phyloP scores from a whole-genome alignment of 2,888 invertebrate species.

The Microplitis manilae region DNA sequence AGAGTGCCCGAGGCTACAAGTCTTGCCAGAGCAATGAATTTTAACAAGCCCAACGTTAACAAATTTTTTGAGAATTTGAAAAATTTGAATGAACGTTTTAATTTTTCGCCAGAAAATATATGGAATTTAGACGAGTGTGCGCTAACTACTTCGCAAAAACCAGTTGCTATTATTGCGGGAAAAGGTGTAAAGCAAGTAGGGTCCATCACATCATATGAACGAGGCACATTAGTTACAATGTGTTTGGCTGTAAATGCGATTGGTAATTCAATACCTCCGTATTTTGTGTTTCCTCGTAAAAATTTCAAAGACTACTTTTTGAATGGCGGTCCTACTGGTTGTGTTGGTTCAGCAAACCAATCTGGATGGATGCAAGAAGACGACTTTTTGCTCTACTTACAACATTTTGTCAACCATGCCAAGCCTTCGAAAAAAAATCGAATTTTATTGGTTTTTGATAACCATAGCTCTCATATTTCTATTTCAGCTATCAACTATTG shows the following conservation, averaged over 20 bases:
- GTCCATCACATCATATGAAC: neutral
- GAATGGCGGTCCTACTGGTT: conserved; percentile 50
- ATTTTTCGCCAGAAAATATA: conserved; percentile 50
- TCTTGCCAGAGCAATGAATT: conserved; percentile 42
- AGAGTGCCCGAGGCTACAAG: conserved; percentile 47
- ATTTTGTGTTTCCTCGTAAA: conserved; percentile 57
- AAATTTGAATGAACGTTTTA: conserved; percentile 45
- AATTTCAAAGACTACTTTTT: conserved; percentile 50
- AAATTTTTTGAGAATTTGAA: conserved; percentile 45
- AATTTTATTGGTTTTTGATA: conserved; percentile 12
- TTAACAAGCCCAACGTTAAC: conserved; percentile 35
- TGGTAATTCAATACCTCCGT: conserved; percentile 56
- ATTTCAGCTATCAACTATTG: conserved; percentile 54
- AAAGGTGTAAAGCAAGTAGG: conserved; percentile 60
- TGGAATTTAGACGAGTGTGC: conserved; percentile 59
- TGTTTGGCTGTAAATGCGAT: conserved; percentile 44
- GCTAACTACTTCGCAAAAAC: conserved; percentile 58
- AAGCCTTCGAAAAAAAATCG: conserved; percentile 3
- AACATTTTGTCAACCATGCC: conserved; percentile 19
- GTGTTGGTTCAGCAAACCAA: conserved; percentile 50
- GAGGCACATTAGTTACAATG: too few species aligned
- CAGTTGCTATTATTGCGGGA: conserved; percentile 56
- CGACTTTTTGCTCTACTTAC: conserved; percentile 9
- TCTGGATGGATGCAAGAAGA: conserved; percentile 54
- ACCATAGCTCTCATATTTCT: conserved; percentile 40